Conservation (phyloP, 2,113 vertebrate species). For the Gymnobelideus leadbeateri region DNA sequence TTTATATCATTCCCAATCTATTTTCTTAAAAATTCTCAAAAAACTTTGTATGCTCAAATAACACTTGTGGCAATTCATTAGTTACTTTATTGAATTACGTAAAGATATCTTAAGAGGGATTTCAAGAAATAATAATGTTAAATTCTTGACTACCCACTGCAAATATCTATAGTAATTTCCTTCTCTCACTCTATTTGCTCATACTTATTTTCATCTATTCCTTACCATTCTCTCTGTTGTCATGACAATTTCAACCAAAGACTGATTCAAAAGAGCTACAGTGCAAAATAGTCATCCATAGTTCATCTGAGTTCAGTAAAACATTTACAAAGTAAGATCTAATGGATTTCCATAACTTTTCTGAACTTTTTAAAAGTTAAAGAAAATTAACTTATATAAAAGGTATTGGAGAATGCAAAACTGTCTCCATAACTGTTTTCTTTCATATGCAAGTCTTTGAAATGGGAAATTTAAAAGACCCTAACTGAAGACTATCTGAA, state of each 20-base stretch:
- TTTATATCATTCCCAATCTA: conserved; percentile 61
- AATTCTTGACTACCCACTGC: conserved; percentile 60
- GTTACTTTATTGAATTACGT: conserved; percentile 56
- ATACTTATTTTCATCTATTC: not conserved
- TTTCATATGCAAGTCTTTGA: not conserved
- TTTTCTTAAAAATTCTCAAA: conserved; percentile 61
- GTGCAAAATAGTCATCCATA: not conserved
- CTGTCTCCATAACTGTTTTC: not conserved
- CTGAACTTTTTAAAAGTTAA: not conserved
- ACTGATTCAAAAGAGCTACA: conserved; percentile 4
- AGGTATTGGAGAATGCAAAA: not conserved
- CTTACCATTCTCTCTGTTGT: not conserved
- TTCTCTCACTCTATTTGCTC: not conserved
- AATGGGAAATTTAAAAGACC: not conserved
- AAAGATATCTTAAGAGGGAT: conserved; percentile 62
- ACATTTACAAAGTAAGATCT: not conserved
- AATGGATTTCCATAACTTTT: not conserved
- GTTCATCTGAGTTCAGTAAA: conserved; percentile 9
- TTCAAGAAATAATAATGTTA: conserved; percentile 60
- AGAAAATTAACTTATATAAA: not conserved
- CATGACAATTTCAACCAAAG: conserved; percentile 2
- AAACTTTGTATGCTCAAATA: conserved; percentile 66
- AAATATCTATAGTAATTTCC: conserved; percentile 12
- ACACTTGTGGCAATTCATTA: conserved; percentile 64
- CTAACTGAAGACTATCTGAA: not conserved